Base-by-base conservation (phyloP, 2,888 invertebrate species). In the Altica lythri region DNA sequence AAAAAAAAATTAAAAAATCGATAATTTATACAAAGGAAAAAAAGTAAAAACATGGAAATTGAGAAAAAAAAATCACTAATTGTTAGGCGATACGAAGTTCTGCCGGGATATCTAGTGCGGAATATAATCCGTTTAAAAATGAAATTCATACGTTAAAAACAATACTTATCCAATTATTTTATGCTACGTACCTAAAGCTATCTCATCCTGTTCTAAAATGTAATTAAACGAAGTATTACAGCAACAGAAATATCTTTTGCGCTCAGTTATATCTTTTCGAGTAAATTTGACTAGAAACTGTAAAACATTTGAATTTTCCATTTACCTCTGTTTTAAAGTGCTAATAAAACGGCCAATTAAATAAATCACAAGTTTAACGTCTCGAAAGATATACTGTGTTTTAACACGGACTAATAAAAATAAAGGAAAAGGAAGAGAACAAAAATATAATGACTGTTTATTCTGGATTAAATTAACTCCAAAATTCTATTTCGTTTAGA, bases 281-380 rank as follows among this genome's bases (percentile, higher is more conserved):
- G n/a, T n/a, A n/a, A n/a, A n/a, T 13, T 32, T 4, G 9, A n/a
- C 38, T 43, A 14, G 30, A 52, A 29, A 45, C 52, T 51, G 55
- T 63, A 58, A 63, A 63, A 57, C 59, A 59, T 59, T 59, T 59
- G 55, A 61, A 61, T 55, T 58, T 59, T 48, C 56, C 57, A 40
- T 60, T 59, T 45, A 45, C 45, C 50, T 53, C 53, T 57, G 57
- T 55, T 56, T 61, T 53, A 51, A 48, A 51, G 30, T 53, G 44
- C 60, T 53, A 51, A 59, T 60, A 61, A 61, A 55, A 40, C 49
- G 47, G 55, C 58, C 60, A 64, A 60, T 64, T 60, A 60, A 59
- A 64, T 55, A 53, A 59, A 53, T 59, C 58, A 55, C 45, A 30
- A 46, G 35, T 52, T 45, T 34, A 49, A 52, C 45, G 12, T 52